phyloP scores from a whole-genome alignment of 2,888 invertebrate species.

The Drosophila lacicola region DNA sequence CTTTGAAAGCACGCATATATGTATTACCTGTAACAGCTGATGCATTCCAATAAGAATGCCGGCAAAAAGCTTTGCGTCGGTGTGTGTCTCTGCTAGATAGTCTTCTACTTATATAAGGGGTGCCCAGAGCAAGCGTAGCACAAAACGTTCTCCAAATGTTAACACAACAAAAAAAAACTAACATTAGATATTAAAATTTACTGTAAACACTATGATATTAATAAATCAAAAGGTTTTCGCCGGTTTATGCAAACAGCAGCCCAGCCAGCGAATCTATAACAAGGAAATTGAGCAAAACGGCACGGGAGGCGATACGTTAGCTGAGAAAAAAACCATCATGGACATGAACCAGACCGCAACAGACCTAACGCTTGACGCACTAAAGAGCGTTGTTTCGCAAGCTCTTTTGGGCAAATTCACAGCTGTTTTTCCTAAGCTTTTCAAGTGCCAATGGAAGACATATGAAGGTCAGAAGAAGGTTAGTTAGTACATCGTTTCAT shows the following conservation, averaged over 20 bases:
- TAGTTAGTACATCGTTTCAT: constrained; percentile 69
- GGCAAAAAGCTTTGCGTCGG: constrained; percentile 4
- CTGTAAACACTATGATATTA: constrained; percentile 8
- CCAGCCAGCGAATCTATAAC: background rate
- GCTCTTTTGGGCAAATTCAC: constrained; percentile 65
- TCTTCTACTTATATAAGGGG: constrained; percentile 2
- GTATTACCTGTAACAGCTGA: constrained; percentile 15
- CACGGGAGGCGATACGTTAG: background rate
- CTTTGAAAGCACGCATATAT: constrained; percentile 3
- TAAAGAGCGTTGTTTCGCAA: constrained; percentile 56
- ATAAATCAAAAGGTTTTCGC: background rate
- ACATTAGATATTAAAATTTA: background rate
- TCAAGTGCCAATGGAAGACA: constrained; percentile 70
- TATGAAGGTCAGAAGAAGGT: constrained; percentile 79
- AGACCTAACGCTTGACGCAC: constrained; percentile 43
- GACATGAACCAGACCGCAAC: constrained; percentile 51
- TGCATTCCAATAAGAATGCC: background rate
- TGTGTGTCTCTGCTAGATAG: constrained; percentile 20
- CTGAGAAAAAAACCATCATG: constrained; percentile 35
- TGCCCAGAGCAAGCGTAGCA: constrained; percentile 20
- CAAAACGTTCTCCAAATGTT: background rate
- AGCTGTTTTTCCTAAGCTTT: constrained; percentile 79
- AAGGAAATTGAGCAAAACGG: background rate
- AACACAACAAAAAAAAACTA: background rate
- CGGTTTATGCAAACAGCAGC: background rate